Evolutionary conservation across 53 echinoderm and acorn worm genomes (phyloP).

Genomic region (Henricia sp.): DNA sequence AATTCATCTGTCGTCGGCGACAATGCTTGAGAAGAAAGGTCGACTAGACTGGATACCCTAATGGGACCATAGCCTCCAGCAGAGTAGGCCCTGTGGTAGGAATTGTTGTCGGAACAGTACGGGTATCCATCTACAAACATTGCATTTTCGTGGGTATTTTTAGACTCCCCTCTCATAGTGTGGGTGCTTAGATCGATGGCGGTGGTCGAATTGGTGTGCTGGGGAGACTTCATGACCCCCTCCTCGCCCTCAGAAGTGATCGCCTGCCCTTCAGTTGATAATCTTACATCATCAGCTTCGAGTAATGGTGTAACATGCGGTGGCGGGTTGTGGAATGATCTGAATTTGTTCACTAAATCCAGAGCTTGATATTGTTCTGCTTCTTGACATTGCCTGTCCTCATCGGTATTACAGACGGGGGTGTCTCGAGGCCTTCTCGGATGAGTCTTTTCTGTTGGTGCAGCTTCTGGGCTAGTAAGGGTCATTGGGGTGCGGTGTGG

Average conservation of each 20-base stretch:
- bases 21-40: not conserved
- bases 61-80: constrained; percentile 27
- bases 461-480: too few relatives aligned
- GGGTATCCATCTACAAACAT: not conserved
- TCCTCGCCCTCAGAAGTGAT: not conserved
- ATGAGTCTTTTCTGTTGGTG: not conserved
- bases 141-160: not conserved
- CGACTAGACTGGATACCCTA: constrained; percentile 15
- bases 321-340: constrained; percentile 25
- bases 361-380: not conserved
- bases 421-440: not conserved
- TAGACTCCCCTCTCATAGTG: not conserved
- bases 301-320: constrained; percentile 25
- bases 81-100: constrained; percentile 25
- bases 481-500: not conserved
- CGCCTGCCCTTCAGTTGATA: too few relatives aligned
- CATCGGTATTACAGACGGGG: not conserved
- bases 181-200: constrained; percentile 1
- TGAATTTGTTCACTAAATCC: not conserved
- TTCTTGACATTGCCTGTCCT: not conserved
- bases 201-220: not conserved
- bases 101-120: not conserved
- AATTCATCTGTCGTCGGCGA: not conserved
- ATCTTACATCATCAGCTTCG: constrained; percentile 9
- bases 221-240: not conserved